Conservation (phyloP, 2,888 invertebrate genomes). For the Torymus auratus region DNA sequence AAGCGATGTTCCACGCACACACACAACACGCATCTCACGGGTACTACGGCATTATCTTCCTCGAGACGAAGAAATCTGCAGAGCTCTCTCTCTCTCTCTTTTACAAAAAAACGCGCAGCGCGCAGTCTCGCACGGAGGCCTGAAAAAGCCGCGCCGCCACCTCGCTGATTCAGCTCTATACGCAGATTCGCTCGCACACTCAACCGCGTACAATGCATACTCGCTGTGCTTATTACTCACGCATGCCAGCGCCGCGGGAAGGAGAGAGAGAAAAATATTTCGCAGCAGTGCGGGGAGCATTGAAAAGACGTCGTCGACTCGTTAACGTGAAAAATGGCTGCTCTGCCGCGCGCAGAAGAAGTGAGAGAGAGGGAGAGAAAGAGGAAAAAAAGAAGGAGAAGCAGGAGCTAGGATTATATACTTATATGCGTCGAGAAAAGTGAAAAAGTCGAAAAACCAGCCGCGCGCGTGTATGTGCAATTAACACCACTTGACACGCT, state of each 20-base stretch:
- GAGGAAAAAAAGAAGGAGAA: neutral
- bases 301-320: constrained; percentile 3
- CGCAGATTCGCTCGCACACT: neutral
- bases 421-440: neutral
- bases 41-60: no score
- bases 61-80: no score
- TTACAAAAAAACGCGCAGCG: no score
- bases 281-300: no score
- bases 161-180: no score
- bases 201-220: neutral
- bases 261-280: no score
- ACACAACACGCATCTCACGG: no score
- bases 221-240: constrained; percentile 13
- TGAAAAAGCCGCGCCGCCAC: no score
- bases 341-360: neutral
- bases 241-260: neutral
- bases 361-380: neutral
- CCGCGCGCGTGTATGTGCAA: constrained; percentile 28
- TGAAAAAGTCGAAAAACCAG: neutral
- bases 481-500: constrained; percentile 46
- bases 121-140: no score
- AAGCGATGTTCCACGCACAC: neutral
- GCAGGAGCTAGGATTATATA: no score
- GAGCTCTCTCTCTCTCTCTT: no score
- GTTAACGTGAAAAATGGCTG: constrained; percentile 39